Percentiles rank a stretch among this genome's conserved stretches.
Conservation (phyloP, 37 sponge, comb jelly and placozoan species). For the Amphimedon queenslandica region DNA sequence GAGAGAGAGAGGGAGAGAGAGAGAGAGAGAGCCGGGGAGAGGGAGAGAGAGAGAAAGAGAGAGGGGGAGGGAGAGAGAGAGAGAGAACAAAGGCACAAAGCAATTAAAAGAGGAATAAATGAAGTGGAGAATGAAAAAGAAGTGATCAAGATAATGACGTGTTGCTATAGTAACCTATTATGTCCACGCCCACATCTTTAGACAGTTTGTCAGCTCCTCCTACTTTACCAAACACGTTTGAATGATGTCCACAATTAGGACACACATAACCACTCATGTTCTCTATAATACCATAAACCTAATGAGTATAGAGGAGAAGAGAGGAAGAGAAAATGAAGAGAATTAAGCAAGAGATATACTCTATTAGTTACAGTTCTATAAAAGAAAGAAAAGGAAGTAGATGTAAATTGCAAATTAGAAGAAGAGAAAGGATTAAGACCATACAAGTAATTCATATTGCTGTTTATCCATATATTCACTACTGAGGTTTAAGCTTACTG, state of each 20-base stretch:
- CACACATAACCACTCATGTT: conserved; percentile 93
- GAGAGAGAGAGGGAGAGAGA: too few species aligned
- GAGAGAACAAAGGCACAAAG: too few species aligned
- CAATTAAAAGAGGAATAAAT: too few species aligned
- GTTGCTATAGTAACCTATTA: conserved; percentile 43
- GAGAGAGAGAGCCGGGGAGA: too few species aligned
- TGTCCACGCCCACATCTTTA: conserved; percentile 39
- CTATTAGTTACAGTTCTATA: too few species aligned
- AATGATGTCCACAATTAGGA: conserved; percentile 73
- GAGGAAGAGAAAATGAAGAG: too few species aligned
- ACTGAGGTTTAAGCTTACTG: conserved; percentile 19
- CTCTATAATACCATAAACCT: conserved; percentile 88
- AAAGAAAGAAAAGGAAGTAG: background rate
- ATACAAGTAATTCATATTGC: background rate
- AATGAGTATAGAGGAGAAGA: background rate
- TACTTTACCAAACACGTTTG: conserved; percentile 83
- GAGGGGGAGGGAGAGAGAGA: too few species aligned
- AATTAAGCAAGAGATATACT: background rate
- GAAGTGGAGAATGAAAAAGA: background rate
- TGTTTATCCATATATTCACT: background rate
- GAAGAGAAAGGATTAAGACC: background rate
- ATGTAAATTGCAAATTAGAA: background rate
- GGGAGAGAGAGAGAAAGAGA: too few species aligned
- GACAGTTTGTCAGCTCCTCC: conserved; percentile 65
- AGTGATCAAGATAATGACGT: background rate